Conservation (phyloP, 2,113 vertebrate genomes). For the Progne subis region DNA sequence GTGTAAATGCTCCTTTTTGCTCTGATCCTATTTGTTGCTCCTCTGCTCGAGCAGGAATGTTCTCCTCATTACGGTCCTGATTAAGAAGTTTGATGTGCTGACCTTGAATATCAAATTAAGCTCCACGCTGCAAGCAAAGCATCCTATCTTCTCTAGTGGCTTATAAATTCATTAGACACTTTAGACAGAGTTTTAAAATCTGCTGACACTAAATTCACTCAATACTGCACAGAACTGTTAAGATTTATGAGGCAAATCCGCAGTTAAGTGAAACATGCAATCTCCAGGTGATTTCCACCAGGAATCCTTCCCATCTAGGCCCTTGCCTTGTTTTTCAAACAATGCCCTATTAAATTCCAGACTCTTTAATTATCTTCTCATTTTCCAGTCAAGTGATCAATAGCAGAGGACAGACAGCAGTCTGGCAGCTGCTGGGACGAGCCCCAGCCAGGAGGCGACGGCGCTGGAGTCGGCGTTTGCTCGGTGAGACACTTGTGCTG, state of each 20-base stretch:
- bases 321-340: not conserved
- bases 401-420: not conserved
- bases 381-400: slow-evolving; percentile 23
- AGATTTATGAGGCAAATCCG: slow-evolving; percentile 31
- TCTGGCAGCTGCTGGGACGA: not conserved
- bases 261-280: not conserved
- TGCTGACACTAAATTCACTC: slow-evolving; percentile 46
- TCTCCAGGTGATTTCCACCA: slow-evolving; percentile 34
- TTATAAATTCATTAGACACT: slow-evolving; percentile 64
- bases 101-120: slow-evolving; percentile 66
- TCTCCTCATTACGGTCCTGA: slow-evolving; percentile 49
- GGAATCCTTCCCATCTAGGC: not conserved
- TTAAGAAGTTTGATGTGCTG: slow-evolving; percentile 61
- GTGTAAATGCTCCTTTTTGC: not conserved
- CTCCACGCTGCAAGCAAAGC: slow-evolving; percentile 56
- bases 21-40: not conserved
- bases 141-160: slow-evolving; percentile 57
- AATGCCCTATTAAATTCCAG: not conserved
- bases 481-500: not conserved
- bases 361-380: not conserved
- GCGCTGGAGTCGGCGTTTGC: not conserved
- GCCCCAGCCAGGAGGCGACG: not conserved
- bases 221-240: not conserved
- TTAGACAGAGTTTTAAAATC: slow-evolving; percentile 37
- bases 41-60: not conserved